Base-by-base conservation (phyloP, 2,888 invertebrate species). In the Corbicula japonica region DNA sequence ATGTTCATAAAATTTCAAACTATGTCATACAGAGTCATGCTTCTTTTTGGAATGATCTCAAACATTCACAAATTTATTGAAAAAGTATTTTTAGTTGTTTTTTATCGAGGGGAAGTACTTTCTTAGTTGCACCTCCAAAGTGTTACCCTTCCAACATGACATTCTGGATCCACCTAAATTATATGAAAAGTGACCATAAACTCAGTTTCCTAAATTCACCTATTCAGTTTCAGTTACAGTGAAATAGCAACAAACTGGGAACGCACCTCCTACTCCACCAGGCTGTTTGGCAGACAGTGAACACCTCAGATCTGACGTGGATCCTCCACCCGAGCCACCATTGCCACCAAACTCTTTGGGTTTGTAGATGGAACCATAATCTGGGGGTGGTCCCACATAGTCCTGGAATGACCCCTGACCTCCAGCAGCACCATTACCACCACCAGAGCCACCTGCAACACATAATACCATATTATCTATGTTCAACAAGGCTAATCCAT, bases 311-410 rank as follows among this genome's bases (percentile, higher is more conserved):
- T 86, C 86, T 8, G 73, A 71, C 21, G 41, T 23, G 10, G 81
- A 72, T 1, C 86, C 88, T 6, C 88, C 88, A 12, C 88, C 88
- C 10, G 70, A 41, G 1, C 90, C 90, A 26, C 90, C 90, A 66
- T 80, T 83, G 12, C 88, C 87, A 18, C 89, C 89, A 75, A 76
- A 88, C 60, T 86, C 83, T 30, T 73, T 74, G 0, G 90, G 89
- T n/a, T 56, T 58, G 62, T 89, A 89, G 60, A 90, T 58, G 1
- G 86, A 85, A 4, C 90, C 88, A 30, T 88, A 84, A 52, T 74
- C 71, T 6, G 88, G 84, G 10, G 88, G 82, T 5, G 85, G 73
- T 1, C 90, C 89, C 0, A 85, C 87, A 32, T 85, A 74, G 21
- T 56, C 21, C 61, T 87, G 86, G 66, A 62, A 74, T 38, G 66